These are phyloP conservation scores for Oceanodroma leucorhoa DNA, from an alignment of 2,797 vertebrate genomes.

Conservation along the genomic window DNA sequence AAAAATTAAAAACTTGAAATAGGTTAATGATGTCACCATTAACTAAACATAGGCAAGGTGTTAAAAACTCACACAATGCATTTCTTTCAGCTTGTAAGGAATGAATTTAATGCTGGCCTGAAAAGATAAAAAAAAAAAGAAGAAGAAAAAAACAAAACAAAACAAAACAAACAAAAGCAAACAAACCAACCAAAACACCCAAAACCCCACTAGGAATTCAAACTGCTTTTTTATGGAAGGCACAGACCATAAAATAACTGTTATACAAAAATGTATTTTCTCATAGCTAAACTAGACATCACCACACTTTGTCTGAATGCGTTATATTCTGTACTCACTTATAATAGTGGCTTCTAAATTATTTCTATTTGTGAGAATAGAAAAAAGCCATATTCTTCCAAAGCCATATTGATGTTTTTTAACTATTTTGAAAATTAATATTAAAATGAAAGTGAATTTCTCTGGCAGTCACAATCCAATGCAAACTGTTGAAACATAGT, in stretches of 20 bases:
- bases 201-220: not conserved
- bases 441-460: not conserved
- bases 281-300: not conserved
- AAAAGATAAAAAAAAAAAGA: not conserved
- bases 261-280: not conserved
- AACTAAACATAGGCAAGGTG: not conserved
- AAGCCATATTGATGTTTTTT: not conserved
- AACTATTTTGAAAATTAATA: not conserved
- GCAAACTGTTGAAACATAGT: not conserved
- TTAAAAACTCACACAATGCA: not conserved
- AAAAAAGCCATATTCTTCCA: too few relatives aligned
- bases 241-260: not conserved
- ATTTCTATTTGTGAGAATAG: not conserved
- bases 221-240: not conserved
- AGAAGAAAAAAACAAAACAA: not conserved
- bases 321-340: not conserved
- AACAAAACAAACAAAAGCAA: not conserved
- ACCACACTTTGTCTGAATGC: not conserved
- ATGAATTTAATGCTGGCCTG: not conserved
- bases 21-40: slow-evolving; percentile 39
- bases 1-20: slow-evolving; percentile 22
- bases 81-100: not conserved
- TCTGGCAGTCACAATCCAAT: not conserved
- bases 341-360: not conserved
- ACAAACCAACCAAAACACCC: not conserved